Evolutionary conservation across 64 coral and sea anemone species (phyloP).

Genomic region (Hydrozoanthus tunicans): DNA sequence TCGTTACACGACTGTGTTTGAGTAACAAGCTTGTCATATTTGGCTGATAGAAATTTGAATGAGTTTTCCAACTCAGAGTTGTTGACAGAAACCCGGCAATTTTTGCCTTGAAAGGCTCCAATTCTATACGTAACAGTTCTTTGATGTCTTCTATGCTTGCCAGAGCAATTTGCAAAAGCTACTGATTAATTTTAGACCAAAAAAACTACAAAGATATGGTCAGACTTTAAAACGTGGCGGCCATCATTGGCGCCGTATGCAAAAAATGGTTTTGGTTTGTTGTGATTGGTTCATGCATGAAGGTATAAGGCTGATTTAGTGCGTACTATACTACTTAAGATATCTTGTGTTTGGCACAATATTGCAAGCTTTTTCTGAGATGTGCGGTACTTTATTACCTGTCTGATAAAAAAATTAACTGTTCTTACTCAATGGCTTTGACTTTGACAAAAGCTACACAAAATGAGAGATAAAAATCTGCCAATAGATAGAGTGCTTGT

Average conservation of each 20-base stretch:
- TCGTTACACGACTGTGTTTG: too few species aligned
- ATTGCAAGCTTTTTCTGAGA: not conserved
- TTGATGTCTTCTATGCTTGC: not conserved
- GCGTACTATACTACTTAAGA: too few species aligned
- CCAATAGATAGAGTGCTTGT: too few species aligned
- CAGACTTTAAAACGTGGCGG: not conserved
- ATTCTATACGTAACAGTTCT: not conserved
- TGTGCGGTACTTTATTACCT: too few species aligned
- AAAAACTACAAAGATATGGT: conserved; percentile 4
- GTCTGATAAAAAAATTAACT: not conserved
- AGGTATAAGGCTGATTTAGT: too few species aligned
- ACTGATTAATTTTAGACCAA: conserved; percentile 8
- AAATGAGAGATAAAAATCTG: not conserved
- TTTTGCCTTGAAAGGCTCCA: too few species aligned
- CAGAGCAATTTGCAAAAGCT: conserved; percentile 2
- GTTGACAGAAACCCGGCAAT: too few species aligned
- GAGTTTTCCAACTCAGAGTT: too few species aligned
- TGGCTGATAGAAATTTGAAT: too few species aligned
- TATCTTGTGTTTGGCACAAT: not conserved
- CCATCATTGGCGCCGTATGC: not conserved
- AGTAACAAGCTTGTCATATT: too few species aligned
- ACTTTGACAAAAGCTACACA: not conserved
- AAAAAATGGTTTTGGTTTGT: not conserved
- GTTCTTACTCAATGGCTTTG: not conserved
- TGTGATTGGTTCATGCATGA: too few species aligned